Evolutionary conservation across 2,113 vertebrate species (phyloP).

Genomic region (Ctenodactylus gundi): DNA sequence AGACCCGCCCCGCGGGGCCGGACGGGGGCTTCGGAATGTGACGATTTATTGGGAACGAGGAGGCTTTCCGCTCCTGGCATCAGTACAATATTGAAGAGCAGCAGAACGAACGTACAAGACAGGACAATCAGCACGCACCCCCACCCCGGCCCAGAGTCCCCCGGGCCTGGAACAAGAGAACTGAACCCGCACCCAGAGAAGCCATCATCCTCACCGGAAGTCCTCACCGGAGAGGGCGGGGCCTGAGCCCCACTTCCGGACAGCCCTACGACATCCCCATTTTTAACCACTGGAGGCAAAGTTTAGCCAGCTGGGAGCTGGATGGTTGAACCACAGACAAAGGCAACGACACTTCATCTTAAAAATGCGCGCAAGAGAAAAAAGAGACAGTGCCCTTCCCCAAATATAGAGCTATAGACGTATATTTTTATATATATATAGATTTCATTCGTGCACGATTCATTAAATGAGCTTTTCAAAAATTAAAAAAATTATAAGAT

Average conservation of each 20-base stretch:
- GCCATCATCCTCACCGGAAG: slow-evolving; percentile 60
- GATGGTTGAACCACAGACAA: slow-evolving; percentile 79
- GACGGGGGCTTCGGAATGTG: slow-evolving; percentile 83
- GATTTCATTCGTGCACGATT: slow-evolving; percentile 86
- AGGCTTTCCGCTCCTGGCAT: slow-evolving; percentile 84
- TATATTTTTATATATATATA: slow-evolving; percentile 77
- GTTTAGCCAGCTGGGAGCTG: slow-evolving; percentile 88
- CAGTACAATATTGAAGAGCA: slow-evolving; percentile 89
- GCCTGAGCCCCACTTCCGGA: not conserved
- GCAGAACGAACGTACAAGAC: slow-evolving; percentile 88
- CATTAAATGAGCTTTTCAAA: slow-evolving; percentile 83
- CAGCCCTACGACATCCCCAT: slow-evolving; percentile 36
- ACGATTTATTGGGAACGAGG: slow-evolving; percentile 86
- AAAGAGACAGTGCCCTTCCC: slow-evolving; percentile 78
- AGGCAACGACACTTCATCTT: slow-evolving; percentile 79
- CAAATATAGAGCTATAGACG: slow-evolving; percentile 84
- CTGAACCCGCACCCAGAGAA: slow-evolving; percentile 76
- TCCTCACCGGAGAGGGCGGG: slow-evolving; percentile 36
- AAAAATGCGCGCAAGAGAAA: slow-evolving; percentile 78
- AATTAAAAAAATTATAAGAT: slow-evolving; percentile 84
- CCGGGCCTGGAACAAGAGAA: slow-evolving; percentile 5
- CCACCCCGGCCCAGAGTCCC: slow-evolving; percentile 67
- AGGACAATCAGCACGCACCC: slow-evolving; percentile 83
- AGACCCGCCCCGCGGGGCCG: not conserved
- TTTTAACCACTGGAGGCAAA: slow-evolving; percentile 78